A percentile compares a stretch with the other conserved stretches of the same genome.
phyloP scores from a whole-genome alignment of 2,113 vertebrate species.

The Athene cunicularia region DNA sequence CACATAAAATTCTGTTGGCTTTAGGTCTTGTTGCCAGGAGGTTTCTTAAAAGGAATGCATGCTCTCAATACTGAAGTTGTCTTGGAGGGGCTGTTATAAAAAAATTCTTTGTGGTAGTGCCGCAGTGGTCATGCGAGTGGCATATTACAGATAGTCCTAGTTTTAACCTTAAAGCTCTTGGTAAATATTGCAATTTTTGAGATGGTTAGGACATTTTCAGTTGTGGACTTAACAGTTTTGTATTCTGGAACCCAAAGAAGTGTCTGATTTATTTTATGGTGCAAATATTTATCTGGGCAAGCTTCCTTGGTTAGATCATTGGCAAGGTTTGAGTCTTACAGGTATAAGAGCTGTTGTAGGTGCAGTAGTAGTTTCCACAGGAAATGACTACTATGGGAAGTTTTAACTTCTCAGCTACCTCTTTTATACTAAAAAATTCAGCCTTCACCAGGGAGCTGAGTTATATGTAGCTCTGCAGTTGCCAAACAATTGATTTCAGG shows the following conservation, averaged over 20 bases:
- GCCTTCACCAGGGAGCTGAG: neutral
- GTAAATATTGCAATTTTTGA: neutral
- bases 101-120: neutral
- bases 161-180: neutral
- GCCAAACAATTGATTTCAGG: neutral
- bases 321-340: neutral
- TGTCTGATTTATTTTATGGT: neutral
- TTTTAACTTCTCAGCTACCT: neutral
- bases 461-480: neutral
- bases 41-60: neutral
- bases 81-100: neutral
- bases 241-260: neutral
- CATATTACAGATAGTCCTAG: neutral
- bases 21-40: neutral
- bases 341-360: neutral
- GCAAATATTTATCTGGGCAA: neutral
- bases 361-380: neutral
- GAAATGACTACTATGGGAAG: neutral
- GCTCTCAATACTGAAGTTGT: neutral
- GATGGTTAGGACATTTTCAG: neutral
- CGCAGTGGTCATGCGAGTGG: neutral
- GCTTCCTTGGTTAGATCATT: neutral
- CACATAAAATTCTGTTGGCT: neutral
- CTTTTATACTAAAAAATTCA: neutral
- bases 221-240: neutral